Evolutionary conservation across 2,797 vertebrate species (phyloP).

Genomic region (Sebastes steindachneri): DNA sequence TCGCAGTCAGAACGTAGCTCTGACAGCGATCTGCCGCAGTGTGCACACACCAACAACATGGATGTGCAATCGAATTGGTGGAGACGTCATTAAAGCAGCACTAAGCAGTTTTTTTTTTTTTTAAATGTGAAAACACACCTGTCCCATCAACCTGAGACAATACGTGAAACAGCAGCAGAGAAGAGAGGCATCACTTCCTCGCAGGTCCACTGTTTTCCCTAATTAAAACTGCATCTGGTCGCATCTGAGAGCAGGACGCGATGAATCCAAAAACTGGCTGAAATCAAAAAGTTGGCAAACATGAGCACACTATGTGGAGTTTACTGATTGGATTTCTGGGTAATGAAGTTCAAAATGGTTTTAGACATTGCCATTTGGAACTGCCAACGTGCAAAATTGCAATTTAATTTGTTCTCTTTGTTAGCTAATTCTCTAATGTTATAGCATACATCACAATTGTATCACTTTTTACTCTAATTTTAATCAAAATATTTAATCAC

Average conservation of each 20-base stretch:
- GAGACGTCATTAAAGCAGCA: conserved; percentile 49
- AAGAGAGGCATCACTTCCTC: neutral
- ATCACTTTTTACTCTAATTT: neutral
- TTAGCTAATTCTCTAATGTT: neutral
- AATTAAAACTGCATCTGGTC: neutral
- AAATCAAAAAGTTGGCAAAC: neutral
- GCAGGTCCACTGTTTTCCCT: neutral
- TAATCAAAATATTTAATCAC: no score
- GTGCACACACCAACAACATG: conserved; percentile 48
- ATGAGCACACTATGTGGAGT: neutral
- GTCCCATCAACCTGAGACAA: conserved; percentile 30
- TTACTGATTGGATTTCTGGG: neutral
- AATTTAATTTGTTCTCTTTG: neutral
- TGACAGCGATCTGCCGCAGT: conserved; percentile 60
- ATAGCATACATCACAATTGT: neutral
- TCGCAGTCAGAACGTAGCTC: conserved; percentile 59
- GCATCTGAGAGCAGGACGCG: neutral
- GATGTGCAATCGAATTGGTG: conserved; percentile 33
- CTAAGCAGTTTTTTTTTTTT: conserved; percentile 1
- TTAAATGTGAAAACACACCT: conserved; percentile 22
- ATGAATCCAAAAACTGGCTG: neutral
- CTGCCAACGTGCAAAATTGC: neutral
- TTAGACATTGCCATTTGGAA: neutral
- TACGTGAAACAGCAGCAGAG: neutral
- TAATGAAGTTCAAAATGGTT: neutral